phyloP scores from a whole-genome alignment of 2,113 vertebrate species.

The Esox niger region DNA sequence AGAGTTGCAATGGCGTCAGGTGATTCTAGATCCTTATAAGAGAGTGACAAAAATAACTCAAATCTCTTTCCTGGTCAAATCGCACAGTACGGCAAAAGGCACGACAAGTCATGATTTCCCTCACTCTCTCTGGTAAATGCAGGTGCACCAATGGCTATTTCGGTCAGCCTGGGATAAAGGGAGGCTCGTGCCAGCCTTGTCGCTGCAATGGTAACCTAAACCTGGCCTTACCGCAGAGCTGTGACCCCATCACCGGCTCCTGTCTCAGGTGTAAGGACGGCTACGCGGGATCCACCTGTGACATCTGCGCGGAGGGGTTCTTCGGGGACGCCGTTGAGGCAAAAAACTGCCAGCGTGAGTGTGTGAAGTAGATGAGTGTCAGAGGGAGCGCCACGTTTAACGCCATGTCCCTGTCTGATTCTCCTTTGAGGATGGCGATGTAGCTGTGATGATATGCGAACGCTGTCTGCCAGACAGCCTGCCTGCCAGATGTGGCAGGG shows the following conservation, averaged over 20 bases:
- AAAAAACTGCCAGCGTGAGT: conserved; percentile 92
- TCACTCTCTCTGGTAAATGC: conserved; percentile 5
- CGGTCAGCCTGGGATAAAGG: conserved; percentile 81
- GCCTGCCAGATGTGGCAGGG: neutral
- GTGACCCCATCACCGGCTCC: conserved; percentile 88
- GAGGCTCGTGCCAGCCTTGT: conserved; percentile 87
- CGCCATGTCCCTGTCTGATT: conserved; percentile 48
- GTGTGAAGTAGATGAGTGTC: conserved; percentile 15
- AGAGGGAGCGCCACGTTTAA: conserved; percentile 8
- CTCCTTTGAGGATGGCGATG: no score
- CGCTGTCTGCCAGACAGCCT: conserved; percentile 39
- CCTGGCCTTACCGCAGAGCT: conserved; percentile 82
- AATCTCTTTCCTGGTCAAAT: no score
- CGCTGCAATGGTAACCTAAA: conserved; percentile 91
- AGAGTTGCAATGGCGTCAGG: no score
- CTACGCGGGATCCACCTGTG: conserved; percentile 82
- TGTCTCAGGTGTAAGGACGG: conserved; percentile 90
- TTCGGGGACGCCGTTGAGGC: conserved; percentile 86
- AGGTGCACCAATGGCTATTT: conserved; percentile 94
- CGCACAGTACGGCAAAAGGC: no score
- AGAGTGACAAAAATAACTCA: no score
- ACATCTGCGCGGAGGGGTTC: conserved; percentile 86
- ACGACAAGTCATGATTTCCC: no score
- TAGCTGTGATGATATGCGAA: conserved; percentile 54
- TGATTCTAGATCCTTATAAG: no score